A percentile compares a stretch with the other conserved stretches of the same genome.
These are phyloP conservation scores for Drosophila infuscata DNA, from an alignment of 2,888 invertebrate species.

Conservation along the genomic window DNA sequence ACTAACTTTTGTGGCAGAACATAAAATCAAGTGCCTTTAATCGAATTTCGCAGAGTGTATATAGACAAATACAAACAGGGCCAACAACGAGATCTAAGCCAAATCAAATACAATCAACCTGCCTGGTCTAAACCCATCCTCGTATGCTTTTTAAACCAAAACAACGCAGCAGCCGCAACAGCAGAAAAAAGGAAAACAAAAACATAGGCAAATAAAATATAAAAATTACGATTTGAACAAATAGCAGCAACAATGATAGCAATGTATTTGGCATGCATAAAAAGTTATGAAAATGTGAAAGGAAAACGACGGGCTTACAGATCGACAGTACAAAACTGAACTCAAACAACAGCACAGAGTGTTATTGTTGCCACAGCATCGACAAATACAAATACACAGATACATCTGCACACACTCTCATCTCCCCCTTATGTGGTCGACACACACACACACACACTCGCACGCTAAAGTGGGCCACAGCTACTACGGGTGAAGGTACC, in stretches of 20 bases:
- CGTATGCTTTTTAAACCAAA: conserved; percentile 6
- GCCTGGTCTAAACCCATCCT: conserved; percentile 7
- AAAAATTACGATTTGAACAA: conserved; percentile 58
- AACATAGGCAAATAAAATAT: conserved; percentile 61
- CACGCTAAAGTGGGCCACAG: conserved; percentile 2
- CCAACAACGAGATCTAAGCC: background rate
- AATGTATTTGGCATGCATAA: conserved; percentile 49
- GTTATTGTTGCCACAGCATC: conserved; percentile 44
- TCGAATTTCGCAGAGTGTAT: too few relatives aligned
- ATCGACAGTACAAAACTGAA: conserved; percentile 20
- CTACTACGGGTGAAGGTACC: conserved; percentile 4
- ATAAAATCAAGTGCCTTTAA: too few relatives aligned
- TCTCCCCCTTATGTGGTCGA: background rate
- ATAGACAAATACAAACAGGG: background rate
- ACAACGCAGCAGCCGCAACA: conserved; percentile 37
- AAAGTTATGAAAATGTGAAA: conserved; percentile 72
- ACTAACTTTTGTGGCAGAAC: too few relatives aligned
- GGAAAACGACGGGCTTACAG: conserved; percentile 31
- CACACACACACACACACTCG: background rate
- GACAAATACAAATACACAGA: conserved; percentile 35
- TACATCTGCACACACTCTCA: background rate
- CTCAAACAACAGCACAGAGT: conserved; percentile 20
- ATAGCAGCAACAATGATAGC: conserved; percentile 46
- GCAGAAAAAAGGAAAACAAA: conserved; percentile 11
- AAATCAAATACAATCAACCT: conserved; percentile 12